These are phyloP conservation scores for Chondrosia reniformis DNA, from an alignment of 37 sponge, comb jelly and placozoan species.

Conservation along the genomic window DNA sequence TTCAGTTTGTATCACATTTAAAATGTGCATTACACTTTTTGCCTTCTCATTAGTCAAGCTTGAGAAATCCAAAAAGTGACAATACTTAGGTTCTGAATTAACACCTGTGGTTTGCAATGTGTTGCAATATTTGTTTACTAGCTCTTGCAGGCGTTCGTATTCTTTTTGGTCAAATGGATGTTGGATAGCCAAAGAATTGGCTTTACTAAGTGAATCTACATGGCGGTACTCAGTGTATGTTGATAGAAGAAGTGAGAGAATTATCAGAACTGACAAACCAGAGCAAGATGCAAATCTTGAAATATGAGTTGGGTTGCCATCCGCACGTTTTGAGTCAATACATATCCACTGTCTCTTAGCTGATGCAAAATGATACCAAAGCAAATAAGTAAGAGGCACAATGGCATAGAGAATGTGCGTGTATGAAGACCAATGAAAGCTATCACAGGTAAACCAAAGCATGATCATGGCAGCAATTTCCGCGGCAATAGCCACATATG, in stretches of 20 bases:
- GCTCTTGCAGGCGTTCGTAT: too few species aligned
- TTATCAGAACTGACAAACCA: background rate
- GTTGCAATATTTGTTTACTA: too few species aligned
- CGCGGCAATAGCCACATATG: background rate
- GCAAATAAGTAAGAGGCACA: background rate
- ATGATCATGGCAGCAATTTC: background rate
- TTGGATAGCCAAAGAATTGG: too few species aligned
- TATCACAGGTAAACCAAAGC: background rate
- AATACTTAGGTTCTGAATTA: too few species aligned
- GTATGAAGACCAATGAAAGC: background rate
- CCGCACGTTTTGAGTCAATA: background rate
- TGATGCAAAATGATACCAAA: conserved; percentile 19
- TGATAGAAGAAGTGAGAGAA: background rate
- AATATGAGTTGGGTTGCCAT: background rate
- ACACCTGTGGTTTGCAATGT: too few species aligned
- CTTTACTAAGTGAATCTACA: background rate
- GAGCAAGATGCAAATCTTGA: background rate
- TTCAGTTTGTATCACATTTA: too few species aligned
- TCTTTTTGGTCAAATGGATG: too few species aligned
- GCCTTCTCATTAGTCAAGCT: too few species aligned
- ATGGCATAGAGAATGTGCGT: conserved; percentile 18
- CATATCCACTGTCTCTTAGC: background rate
- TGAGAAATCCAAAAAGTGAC: too few species aligned
- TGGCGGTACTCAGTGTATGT: background rate
- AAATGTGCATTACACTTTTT: too few species aligned